Percentiles rank a stretch among this genome's conserved stretches.
Evolutionary conservation across 2,797 vertebrate species (phyloP).

Genomic region (Pogoniulus pusillus): DNA sequence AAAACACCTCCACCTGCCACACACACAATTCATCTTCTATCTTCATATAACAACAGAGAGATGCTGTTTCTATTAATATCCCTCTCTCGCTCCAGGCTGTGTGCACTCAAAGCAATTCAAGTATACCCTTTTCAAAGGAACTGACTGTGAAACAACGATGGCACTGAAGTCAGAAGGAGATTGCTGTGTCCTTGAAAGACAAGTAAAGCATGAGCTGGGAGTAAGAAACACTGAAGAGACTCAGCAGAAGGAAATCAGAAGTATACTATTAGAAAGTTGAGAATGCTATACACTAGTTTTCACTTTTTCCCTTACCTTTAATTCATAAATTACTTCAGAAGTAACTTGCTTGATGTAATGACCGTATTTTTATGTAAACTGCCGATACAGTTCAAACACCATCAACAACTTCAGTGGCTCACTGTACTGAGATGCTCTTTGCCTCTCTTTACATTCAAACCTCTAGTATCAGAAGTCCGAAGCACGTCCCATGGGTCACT

Average conservation of each 20-base stretch:
- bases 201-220: neutral
- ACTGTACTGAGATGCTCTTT: neutral
- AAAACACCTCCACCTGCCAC: constrained; percentile 26
- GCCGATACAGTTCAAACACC: neutral
- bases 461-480: neutral
- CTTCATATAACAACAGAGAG: neutral
- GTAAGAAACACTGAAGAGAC: neutral
- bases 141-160: neutral
- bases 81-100: neutral
- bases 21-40: neutral
- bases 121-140: constrained; percentile 1
- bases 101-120: neutral
- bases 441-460: neutral
- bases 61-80: constrained; percentile 40
- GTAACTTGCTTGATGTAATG: neutral
- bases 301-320: constrained; percentile 19
- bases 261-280: neutral
- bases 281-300: neutral
- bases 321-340: neutral
- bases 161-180: neutral
- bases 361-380: neutral
- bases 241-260: neutral
- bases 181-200: neutral
- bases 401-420: neutral
- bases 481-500: neutral